A percentile compares a stretch with the other conserved stretches of the same genome.
Evolutionary conservation across 2,888 invertebrate genomes (phyloP).

Genomic region (Hipparchia sbordonii): DNA sequence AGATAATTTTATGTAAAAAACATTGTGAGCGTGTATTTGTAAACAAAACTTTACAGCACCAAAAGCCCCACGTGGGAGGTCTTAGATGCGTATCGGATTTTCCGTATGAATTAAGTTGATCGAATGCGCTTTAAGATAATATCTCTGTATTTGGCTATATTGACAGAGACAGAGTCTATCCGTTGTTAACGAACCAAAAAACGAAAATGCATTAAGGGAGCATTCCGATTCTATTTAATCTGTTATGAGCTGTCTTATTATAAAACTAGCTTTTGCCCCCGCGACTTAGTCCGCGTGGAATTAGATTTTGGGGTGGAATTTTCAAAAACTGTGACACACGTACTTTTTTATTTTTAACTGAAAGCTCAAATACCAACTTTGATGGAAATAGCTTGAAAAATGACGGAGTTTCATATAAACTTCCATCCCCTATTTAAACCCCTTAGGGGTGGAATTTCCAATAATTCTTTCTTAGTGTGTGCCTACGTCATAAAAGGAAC

Average conservation of each 20-base stretch:
- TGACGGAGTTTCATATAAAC: too few species aligned
- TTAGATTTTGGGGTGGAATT: too few species aligned
- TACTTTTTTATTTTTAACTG: too few species aligned
- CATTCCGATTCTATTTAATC: constrained; percentile 8
- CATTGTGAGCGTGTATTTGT: constrained; percentile 1
- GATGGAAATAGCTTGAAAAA: too few species aligned
- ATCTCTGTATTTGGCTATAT: constrained; percentile 39
- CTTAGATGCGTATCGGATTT: constrained; percentile 47
- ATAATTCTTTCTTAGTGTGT: too few species aligned
- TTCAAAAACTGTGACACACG: too few species aligned
- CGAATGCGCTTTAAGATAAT: constrained; percentile 42
- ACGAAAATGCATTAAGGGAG: constrained; percentile 7
- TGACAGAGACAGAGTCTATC: constrained; percentile 32
- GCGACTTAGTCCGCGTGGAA: too few species aligned
- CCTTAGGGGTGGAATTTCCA: too few species aligned
- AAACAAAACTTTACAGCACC: constrained; percentile 17
- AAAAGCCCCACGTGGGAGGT: constrained; percentile 42
- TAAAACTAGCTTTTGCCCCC: too few species aligned
- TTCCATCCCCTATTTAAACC: too few species aligned
- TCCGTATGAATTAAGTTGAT: constrained; percentile 52
- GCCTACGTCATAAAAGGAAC: too few species aligned
- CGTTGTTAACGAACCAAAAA: constrained; percentile 5
- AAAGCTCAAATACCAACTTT: too few species aligned
- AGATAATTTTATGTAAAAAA: not conserved
- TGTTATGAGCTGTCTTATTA: not conserved